A percentile compares a stretch with the other conserved stretches of the same genome.
Evolutionary conservation across 2,797 vertebrate species (phyloP).

Genomic region (Poeciliopsis presidionis): DNA sequence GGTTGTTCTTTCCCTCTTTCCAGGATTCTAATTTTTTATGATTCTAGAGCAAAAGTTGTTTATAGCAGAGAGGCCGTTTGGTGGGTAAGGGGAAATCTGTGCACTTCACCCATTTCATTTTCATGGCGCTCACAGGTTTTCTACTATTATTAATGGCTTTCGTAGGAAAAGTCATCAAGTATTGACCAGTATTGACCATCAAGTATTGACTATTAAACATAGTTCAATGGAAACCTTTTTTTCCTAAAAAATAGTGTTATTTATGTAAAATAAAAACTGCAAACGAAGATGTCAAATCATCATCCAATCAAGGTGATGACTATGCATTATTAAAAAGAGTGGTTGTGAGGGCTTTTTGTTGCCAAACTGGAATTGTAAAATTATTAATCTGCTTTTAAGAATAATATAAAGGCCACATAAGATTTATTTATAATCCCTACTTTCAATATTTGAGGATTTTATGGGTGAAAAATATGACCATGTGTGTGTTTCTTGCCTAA

Average conservation of each 20-base stretch:
- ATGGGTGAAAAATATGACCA: background rate
- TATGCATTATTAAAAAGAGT: background rate
- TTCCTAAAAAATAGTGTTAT: background rate
- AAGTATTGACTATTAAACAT: background rate
- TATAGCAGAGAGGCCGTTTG: background rate
- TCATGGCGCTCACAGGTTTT: background rate
- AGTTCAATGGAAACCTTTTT: background rate
- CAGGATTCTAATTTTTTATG: background rate
- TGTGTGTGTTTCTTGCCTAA: background rate
- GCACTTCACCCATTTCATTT: background rate
- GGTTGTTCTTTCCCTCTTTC: background rate
- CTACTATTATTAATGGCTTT: background rate
- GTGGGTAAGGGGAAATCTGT: background rate
- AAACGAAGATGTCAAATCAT: background rate
- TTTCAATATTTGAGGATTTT: background rate
- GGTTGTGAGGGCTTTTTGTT: background rate
- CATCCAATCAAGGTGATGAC: background rate
- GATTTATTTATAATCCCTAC: background rate
- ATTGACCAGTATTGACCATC: too few species aligned
- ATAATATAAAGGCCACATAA: background rate
- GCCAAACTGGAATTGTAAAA: background rate
- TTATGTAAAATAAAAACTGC: background rate
- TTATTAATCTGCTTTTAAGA: background rate
- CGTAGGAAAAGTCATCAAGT: background rate
- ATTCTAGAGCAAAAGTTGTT: background rate